Percentiles rank a stretch among this genome's conserved stretches.
These are phyloP conservation scores for Strix uralensis DNA, from an alignment of 2,113 vertebrate species.

Conservation along the genomic window DNA sequence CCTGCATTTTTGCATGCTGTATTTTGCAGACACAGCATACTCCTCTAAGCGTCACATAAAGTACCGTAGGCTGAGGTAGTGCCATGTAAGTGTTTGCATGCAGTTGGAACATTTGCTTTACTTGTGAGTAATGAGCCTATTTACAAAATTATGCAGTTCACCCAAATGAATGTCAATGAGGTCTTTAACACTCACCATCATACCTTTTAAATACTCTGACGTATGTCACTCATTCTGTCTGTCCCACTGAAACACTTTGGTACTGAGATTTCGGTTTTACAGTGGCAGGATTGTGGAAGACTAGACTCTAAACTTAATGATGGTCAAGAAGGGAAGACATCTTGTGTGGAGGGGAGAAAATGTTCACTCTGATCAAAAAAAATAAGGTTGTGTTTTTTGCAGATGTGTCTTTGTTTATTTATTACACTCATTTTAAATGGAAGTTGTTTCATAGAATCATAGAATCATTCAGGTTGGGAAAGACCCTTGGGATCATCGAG, in stretches of 20 bases:
- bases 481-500: no score
- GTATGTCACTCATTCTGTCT: not conserved
- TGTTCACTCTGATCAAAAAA: not conserved
- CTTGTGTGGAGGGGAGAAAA: not conserved
- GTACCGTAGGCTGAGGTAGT: not conserved
- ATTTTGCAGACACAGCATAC: not conserved
- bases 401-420: not conserved
- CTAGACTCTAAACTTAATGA: not conserved
- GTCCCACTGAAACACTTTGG: not conserved
- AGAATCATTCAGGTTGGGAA: no score
- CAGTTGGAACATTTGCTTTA: not conserved
- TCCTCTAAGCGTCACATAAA: not conserved
- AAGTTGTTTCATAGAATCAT: not conserved
- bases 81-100: not conserved
- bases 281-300: not conserved
- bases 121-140: not conserved
- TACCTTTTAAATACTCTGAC: not conserved
- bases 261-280: not conserved
- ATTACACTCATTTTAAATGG: not conserved
- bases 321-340: not conserved
- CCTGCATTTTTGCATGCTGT: not conserved
- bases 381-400: rapidly evolving
- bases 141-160: not conserved
- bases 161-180: not conserved
- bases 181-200: not conserved